A percentile compares a stretch with the other conserved stretches of the same genome.
phyloP scores from a whole-genome alignment of 2,797 vertebrate genomes.

The Acanthurus tractus region DNA sequence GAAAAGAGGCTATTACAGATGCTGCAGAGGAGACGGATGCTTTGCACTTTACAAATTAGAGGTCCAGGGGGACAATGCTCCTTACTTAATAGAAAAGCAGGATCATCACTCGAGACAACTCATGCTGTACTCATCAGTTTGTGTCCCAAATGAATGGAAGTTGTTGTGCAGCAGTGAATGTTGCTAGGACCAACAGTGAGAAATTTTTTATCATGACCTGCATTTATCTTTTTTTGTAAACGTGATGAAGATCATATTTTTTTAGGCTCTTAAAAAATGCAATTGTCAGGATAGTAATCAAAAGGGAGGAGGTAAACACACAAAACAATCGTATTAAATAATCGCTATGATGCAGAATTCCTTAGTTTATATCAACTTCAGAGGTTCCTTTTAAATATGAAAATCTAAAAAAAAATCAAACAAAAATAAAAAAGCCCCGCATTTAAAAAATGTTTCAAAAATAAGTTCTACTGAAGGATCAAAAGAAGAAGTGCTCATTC shows the following conservation, averaged over 20 bases:
- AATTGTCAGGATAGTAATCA: neutral
- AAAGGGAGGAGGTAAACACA: neutral
- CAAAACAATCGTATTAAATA: neutral
- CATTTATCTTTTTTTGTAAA: conserved; percentile 5
- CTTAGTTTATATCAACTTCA: neutral
- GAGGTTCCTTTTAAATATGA: neutral
- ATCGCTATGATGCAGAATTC: neutral
- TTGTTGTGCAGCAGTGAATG: conserved; percentile 14
- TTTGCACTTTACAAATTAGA: conserved; percentile 76
- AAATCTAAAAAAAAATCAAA: neutral
- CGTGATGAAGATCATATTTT: neutral
- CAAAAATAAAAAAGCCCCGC: neutral
- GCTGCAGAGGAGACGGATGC: conserved; percentile 64
- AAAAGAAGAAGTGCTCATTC: conserved; percentile 5
- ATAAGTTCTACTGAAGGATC: neutral
- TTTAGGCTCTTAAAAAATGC: neutral
- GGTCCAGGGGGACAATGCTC: conserved; percentile 36
- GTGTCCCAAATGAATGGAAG: conserved; percentile 31
- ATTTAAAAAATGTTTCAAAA: neutral
- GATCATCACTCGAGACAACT: conserved; percentile 46
- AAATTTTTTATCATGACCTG: conserved; percentile 11
- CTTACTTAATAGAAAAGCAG: conserved; percentile 52
- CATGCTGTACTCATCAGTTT: conserved; percentile 7
- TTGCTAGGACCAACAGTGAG: neutral
- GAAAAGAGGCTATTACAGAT: conserved; percentile 67